Evolutionary conservation across 2,888 invertebrate genomes (phyloP).

Genomic region (Microplitis deprimator): DNA sequence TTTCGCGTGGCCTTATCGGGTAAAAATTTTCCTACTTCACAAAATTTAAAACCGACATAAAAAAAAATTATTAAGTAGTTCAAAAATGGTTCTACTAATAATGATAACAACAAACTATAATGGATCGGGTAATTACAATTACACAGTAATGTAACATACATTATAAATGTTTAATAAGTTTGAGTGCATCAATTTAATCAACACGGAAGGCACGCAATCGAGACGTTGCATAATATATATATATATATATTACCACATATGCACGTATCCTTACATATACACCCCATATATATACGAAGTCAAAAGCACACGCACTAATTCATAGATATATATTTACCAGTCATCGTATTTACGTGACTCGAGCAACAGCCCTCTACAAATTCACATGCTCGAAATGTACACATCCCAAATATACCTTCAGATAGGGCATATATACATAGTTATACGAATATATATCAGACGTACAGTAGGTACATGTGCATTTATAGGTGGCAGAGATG

Average conservation of each 20-base stretch:
- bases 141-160: not conserved
- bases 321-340: not conserved
- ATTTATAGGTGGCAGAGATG: not conserved
- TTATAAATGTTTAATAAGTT: not conserved
- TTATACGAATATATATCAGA: not conserved
- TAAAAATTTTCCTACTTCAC: no score
- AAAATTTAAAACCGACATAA: no score
- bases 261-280: not conserved
- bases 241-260: not conserved
- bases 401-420: not conserved
- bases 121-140: not conserved
- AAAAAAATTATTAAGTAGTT: no score
- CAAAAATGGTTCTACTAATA: no score
- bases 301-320: conserved; percentile 1
- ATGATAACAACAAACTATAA: not conserved
- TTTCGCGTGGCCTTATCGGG: no score
- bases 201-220: not conserved
- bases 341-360: not conserved
- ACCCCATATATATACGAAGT: not conserved
- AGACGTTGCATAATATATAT: not conserved
- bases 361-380: not conserved
- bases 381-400: not conserved
- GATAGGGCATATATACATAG: not conserved
- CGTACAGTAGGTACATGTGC: not conserved
- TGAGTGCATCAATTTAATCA: not conserved